Evolutionary conservation across 2,113 vertebrate genomes (phyloP).

Genomic region (Gobius niger): DNA sequence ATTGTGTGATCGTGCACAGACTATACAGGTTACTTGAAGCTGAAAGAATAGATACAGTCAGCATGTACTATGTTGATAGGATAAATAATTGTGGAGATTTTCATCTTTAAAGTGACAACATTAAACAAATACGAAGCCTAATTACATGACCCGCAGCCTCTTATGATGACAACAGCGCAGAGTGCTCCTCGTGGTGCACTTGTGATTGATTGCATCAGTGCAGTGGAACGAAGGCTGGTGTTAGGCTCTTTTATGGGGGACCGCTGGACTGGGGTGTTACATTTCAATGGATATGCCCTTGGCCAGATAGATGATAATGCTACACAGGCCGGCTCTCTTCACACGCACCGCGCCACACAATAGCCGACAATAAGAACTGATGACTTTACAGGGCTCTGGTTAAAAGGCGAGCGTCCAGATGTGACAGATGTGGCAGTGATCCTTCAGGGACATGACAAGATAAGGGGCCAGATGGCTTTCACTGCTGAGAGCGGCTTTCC

Average conservation of each 20-base stretch:
- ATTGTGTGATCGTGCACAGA: no score
- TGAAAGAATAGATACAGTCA: no score
- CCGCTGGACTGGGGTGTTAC: conserved; percentile 55
- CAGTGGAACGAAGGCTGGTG: conserved; percentile 67
- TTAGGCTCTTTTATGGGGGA: conserved; percentile 58
- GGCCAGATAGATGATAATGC: conserved; percentile 62
- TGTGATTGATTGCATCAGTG: conserved; percentile 70
- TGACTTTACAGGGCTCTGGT: conserved; percentile 12
- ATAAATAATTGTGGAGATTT: no score
- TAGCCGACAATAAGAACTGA: conserved; percentile 1
- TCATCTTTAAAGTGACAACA: no score
- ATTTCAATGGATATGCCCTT: conserved; percentile 71
- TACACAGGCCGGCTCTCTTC: background rate
- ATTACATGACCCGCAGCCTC: conserved; percentile 7
- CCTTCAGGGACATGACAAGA: conserved; percentile 11
- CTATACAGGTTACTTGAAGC: no score
- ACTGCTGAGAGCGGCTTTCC: conserved; percentile 2
- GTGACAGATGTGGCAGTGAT: background rate
- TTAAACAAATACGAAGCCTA: no score
- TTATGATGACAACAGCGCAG: conserved; percentile 14
- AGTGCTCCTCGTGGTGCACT: conserved; percentile 44
- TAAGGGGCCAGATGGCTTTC: conserved; percentile 12
- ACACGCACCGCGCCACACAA: conserved; percentile 6
- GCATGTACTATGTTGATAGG: no score
- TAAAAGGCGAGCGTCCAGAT: background rate